These are phyloP conservation scores for Spisula subtruncata DNA, from an alignment of 2,888 invertebrate species.

Conservation along the genomic window DNA sequence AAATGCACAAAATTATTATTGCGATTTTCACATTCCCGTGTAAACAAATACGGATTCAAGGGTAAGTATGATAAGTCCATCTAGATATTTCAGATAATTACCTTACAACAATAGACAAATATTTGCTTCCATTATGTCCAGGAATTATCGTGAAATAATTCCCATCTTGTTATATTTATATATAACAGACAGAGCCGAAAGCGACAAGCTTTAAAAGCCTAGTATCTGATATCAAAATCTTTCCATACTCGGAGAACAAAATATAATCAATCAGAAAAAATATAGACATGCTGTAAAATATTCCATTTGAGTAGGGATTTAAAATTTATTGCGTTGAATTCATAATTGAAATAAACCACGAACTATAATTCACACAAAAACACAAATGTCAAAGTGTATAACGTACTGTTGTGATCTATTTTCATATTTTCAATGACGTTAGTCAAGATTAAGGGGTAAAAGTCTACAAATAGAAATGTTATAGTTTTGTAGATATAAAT, in stretches of 20 bases:
- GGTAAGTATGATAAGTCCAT: neutral
- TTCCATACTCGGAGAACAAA: neutral
- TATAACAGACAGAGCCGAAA: neutral
- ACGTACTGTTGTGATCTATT: too few species aligned
- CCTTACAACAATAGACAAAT: neutral
- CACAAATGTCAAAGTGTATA: too few species aligned
- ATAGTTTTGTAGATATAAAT: too few species aligned
- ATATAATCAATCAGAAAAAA: neutral
- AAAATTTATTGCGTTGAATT: too few species aligned
- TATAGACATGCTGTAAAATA: too few species aligned
- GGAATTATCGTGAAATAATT: neutral
- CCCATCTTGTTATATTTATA: neutral
- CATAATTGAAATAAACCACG: too few species aligned
- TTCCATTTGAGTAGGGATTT: too few species aligned
- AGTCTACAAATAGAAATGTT: too few species aligned
- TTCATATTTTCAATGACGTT: too few species aligned
- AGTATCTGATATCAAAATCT: neutral
- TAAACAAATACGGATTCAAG: neutral
- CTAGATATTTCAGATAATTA: neutral
- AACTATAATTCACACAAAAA: too few species aligned
- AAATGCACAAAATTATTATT: too few species aligned
- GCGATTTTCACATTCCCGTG: neutral
- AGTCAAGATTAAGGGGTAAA: too few species aligned
- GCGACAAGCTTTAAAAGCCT: neutral
- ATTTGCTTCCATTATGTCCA: neutral